Percentiles rank a stretch among this genome's conserved stretches.
Conservation (phyloP, 1,140 invertebrate species). For the Pseudachorutes palmiensis region DNA sequence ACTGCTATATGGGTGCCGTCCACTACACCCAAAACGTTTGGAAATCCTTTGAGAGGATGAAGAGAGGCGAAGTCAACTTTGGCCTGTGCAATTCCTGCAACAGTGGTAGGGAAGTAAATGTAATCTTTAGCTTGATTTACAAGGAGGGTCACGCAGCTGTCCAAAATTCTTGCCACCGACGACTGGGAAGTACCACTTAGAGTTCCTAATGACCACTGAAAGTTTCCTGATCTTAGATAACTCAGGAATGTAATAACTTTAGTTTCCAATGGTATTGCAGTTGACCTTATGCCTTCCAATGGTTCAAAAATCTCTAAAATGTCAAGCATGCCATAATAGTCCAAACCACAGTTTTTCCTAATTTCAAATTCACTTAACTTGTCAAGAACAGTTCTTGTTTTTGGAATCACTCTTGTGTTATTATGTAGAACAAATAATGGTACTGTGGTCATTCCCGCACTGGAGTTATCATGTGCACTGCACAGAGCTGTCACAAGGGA, state of each 20-base stretch:
- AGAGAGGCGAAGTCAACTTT: slow-evolving; percentile 15
- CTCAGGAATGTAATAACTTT: background rate
- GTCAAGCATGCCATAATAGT: background rate
- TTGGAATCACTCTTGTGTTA: background rate
- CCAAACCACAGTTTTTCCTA: background rate
- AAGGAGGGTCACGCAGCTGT: background rate
- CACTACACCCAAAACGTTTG: slow-evolving; percentile 33
- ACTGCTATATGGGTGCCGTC: slow-evolving; percentile 40
- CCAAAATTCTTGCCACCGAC: background rate
- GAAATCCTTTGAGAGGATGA: slow-evolving; percentile 1
- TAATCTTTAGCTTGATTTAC: background rate
- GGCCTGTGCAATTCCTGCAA: background rate
- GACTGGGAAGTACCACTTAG: background rate
- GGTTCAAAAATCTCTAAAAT: background rate
- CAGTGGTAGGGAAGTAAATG: slow-evolving; percentile 18
- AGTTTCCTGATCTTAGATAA: slow-evolving; percentile 9
- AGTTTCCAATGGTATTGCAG: slow-evolving; percentile 1
- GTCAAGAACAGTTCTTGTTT: background rate
- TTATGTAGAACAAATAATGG: slow-evolving; percentile 1
- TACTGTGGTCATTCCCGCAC: background rate
- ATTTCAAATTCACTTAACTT: slow-evolving; percentile 12
- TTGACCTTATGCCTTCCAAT: background rate
- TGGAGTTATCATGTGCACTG: background rate
- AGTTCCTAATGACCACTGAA: slow-evolving; percentile 7
- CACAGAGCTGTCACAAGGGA: background rate